These are phyloP conservation scores for Mimachlamys varia DNA, from an alignment of 2,888 invertebrate genomes.

Conservation along the genomic window DNA sequence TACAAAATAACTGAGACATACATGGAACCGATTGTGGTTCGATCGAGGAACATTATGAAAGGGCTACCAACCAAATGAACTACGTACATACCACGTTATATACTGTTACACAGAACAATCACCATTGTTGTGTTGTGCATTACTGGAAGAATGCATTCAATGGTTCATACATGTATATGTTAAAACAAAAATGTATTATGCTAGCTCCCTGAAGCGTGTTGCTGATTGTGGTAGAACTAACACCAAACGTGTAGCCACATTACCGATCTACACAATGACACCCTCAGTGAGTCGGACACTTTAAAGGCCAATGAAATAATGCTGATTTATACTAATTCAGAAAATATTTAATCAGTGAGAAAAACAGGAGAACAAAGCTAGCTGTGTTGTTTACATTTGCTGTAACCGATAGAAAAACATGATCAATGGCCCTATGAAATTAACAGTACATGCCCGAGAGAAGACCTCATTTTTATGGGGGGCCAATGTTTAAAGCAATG, in stretches of 20 bases:
- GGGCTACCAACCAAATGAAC: neutral
- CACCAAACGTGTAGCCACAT: neutral
- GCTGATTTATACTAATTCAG: neutral
- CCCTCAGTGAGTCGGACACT: neutral
- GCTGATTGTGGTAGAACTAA: neutral
- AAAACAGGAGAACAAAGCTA: neutral
- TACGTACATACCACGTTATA: neutral
- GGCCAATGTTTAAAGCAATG: too few species aligned
- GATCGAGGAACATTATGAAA: neutral
- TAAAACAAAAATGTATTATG: neutral
- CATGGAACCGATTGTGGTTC: neutral
- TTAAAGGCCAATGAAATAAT: neutral
- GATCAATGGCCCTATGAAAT: neutral
- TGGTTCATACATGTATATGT: slow-evolving; percentile 32
- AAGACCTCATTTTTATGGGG: too few species aligned
- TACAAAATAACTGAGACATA: neutral
- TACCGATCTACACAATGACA: neutral
- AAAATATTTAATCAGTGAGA: neutral
- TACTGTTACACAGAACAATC: neutral
- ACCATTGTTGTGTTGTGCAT: neutral
- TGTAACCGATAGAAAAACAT: neutral
- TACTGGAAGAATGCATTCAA: neutral
- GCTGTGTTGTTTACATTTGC: neutral
- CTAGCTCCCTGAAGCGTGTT: neutral
- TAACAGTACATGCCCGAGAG: too few species aligned